Conservation (phyloP, 92 coral and sea anemone genomes). For the Meandrina meandrites region DNA sequence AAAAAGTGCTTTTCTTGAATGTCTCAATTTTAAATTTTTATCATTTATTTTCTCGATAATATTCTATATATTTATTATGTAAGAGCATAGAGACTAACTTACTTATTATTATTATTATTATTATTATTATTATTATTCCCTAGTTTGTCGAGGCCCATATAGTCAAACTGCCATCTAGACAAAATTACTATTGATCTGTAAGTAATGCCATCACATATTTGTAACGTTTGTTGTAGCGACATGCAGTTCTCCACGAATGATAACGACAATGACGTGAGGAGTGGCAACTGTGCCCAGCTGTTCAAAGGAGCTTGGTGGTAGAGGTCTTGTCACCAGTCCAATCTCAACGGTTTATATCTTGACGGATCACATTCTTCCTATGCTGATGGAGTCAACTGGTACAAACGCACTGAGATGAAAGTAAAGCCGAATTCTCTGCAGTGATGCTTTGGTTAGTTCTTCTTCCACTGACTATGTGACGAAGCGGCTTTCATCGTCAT, state of each 20-base stretch:
- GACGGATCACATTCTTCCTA: not conserved
- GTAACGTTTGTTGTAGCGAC: not conserved
- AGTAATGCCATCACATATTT: too few species aligned
- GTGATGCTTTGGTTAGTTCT: not conserved
- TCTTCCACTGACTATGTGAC: not conserved
- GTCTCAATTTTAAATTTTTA: too few species aligned
- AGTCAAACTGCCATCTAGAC: too few species aligned
- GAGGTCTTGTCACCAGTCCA: not conserved
- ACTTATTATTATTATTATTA: too few species aligned
- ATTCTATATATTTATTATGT: too few species aligned
- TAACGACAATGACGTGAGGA: not conserved
- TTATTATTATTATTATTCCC: too few species aligned
- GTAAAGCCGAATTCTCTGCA: not conserved
- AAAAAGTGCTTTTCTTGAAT: too few species aligned
- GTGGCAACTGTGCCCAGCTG: not conserved
- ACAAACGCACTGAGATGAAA: not conserved
- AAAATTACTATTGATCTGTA: too few species aligned
- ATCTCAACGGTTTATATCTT: slow-evolving; percentile 2
- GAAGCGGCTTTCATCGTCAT: not conserved
- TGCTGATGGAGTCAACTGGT: not conserved
- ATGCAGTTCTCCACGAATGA: not conserved
- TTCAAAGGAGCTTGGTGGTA: slow-evolving; percentile 1
- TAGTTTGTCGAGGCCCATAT: too few species aligned
- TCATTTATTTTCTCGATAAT: too few species aligned
- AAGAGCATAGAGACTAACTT: too few species aligned